These are phyloP conservation scores for Hyalella azteca DNA, from an alignment of 2,888 invertebrate genomes.

Conservation along the genomic window DNA sequence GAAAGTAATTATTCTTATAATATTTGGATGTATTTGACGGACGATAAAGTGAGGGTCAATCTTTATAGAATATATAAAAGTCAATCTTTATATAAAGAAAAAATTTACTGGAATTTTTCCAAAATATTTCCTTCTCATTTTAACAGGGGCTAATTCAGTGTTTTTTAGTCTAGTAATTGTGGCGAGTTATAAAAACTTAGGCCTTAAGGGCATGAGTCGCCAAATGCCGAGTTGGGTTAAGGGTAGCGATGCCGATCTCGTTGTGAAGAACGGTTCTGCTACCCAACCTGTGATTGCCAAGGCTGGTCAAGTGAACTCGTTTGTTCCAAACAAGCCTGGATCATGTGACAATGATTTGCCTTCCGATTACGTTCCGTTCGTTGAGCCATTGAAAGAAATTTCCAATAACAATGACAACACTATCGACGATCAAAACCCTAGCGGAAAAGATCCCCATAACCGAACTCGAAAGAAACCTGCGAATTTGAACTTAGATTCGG, in stretches of 20 bases:
- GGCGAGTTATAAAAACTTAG: neutral
- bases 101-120: too few species aligned
- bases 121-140: neutral
- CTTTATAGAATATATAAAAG: too few species aligned
- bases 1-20: too few species aligned
- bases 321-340: neutral
- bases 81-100: too few species aligned
- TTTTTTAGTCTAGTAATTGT: neutral
- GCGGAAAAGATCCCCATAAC: neutral
- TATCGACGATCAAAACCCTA: neutral
- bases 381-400: neutral
- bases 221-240: neutral
- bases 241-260: neutral
- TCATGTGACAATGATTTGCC: neutral
- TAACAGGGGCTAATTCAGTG: neutral
- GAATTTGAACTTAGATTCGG: neutral
- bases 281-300: neutral
- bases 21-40: too few species aligned
- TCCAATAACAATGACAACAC: neutral
- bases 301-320: neutral
- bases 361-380: neutral
- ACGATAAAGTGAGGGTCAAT: too few species aligned
- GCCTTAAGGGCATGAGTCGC: constrained; percentile 23
- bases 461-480: neutral
- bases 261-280: neutral